Base-by-base conservation (phyloP, 2,113 vertebrate species). In the Actinemys pallida region DNA sequence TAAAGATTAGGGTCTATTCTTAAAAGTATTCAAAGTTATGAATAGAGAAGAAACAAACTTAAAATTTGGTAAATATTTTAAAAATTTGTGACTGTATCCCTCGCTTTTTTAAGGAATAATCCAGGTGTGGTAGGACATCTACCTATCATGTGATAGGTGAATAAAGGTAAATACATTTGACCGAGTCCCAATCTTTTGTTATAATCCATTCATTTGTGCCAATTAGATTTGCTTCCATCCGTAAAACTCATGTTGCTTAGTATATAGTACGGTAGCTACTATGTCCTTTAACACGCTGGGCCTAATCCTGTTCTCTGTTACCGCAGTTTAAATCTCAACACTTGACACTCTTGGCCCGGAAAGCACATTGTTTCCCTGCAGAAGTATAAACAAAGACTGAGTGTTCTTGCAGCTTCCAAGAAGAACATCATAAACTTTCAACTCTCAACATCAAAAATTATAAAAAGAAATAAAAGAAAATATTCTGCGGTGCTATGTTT, bases 151-250 rank as follows among this genome's bases (percentile, higher is more conserved):
- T 59, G 57, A 27, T 59, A 81, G 3, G 4, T 75, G 65, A 81
- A 3, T 19, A 13, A 85, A 88, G 3, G 22, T 4, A 75, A 5
- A 52, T 0, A 16, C 0, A 39, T 10, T 9, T 3, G 59, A 1
- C 6, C 83, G 1, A 29, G 29, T 80, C 81, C 14, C 57, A 9
- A 80, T 82, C 90, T 42, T 87, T 29, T 59, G 6, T 42, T 53
- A 8, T 2, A 78, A 8, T 75, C 29, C 78, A 2, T 39, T 91
- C 8, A 20, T 2, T 78, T 90, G 6, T n/a, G 83, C 10, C 69
- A 29, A 4, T 89, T n/a, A 50, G 22, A 1, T 86, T 93, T 85
- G 27, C 2, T 72, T 85, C 83, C 35, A 29, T 62, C 57, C 87
- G 91, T 84, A 20, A 56, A 83, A 79, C 12, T 90, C 6, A 42